These are phyloP conservation scores for Silurus meridionalis DNA, from an alignment of 2,113 vertebrate genomes.

Conservation along the genomic window DNA sequence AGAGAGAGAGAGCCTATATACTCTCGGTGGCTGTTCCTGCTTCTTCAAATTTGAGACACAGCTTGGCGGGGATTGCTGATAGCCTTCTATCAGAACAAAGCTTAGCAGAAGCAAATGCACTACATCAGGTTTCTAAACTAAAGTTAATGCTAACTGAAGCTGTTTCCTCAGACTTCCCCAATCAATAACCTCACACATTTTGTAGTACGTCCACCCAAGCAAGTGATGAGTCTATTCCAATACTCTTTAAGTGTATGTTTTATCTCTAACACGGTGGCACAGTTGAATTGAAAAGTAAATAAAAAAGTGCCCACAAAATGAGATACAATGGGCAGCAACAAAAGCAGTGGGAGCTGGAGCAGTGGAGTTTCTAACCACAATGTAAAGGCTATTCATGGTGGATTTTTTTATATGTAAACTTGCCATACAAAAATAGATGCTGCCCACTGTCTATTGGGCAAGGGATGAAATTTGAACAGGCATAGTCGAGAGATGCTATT, in stretches of 20 bases:
- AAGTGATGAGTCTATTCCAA: background rate
- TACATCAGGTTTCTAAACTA: background rate
- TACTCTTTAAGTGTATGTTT: background rate
- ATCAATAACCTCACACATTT: background rate
- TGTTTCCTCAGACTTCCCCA: background rate
- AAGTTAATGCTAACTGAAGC: background rate
- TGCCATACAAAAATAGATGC: too few relatives aligned
- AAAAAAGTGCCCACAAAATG: background rate
- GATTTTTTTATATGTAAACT: too few relatives aligned
- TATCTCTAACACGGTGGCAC: background rate
- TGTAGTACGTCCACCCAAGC: background rate
- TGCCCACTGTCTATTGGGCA: too few relatives aligned
- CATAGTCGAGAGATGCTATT: background rate
- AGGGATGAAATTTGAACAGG: too few relatives aligned
- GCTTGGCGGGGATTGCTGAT: background rate
- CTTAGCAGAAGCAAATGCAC: background rate
- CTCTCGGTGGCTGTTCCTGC: background rate
- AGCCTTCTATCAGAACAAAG: background rate
- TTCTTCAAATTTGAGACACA: background rate
- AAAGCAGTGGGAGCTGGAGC: background rate
- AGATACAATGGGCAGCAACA: background rate
- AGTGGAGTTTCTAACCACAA: background rate
- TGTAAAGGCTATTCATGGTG: too few relatives aligned
- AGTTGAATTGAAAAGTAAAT: background rate
- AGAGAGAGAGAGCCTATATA: background rate